Percentiles rank a stretch among this genome's conserved stretches.
Evolutionary conservation across 2,797 vertebrate genomes (phyloP).

Genomic region (Aselliscus stoliczkanus): DNA sequence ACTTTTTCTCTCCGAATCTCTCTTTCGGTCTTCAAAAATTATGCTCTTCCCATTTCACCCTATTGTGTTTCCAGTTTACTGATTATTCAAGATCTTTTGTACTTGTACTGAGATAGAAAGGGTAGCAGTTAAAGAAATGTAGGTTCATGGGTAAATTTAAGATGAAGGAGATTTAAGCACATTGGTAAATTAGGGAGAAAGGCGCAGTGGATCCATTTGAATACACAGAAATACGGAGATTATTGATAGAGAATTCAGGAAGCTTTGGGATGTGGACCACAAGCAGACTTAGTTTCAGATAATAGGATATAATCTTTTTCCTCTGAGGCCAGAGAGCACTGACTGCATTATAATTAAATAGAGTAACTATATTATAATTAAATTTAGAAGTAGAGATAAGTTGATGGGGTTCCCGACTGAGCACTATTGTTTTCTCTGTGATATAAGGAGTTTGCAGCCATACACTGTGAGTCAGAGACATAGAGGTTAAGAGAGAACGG

Average conservation of each 20-base stretch:
- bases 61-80: neutral
- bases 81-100: neutral
- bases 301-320: neutral
- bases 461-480: neutral
- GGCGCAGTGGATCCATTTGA: neutral
- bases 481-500: neutral
- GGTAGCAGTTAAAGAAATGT: neutral
- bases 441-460: neutral
- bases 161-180: neutral
- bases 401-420: neutral
- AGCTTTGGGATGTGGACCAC: neutral
- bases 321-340: neutral
- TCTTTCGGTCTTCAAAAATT: neutral
- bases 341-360: neutral
- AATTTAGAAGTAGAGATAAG: neutral
- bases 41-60: neutral
- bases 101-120: neutral
- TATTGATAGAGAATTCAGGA: neutral
- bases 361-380: neutral
- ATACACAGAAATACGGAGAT: neutral
- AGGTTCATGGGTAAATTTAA: neutral
- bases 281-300: neutral
- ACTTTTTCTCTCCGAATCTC: neutral
- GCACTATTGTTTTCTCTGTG: neutral
- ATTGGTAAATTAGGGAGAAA: neutral